phyloP scores from a whole-genome alignment of 2,888 invertebrate genomes.

The Lasioglossum leucozonium region DNA sequence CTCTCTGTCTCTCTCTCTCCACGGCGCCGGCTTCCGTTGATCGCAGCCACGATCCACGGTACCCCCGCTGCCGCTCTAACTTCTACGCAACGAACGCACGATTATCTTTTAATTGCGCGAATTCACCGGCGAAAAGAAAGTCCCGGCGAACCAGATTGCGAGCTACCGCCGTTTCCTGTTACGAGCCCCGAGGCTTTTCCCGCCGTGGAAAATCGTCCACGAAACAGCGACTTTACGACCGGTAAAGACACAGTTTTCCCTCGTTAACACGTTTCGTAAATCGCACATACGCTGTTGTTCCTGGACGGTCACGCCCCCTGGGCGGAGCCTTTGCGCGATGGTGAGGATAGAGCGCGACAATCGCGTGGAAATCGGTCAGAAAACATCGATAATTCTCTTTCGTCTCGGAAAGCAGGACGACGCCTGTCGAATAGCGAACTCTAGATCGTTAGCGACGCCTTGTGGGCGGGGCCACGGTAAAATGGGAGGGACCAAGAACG shows the following conservation, averaged over 20 bases:
- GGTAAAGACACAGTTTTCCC: neutral
- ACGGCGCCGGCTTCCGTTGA: constrained; percentile 62
- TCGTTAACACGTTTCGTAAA: neutral
- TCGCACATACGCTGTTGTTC: neutral
- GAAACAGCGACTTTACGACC: neutral
- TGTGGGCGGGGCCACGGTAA: neutral
- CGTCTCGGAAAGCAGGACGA: neutral
- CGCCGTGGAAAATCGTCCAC: neutral
- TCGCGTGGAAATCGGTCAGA: too few species aligned
- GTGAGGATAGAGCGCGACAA: neutral
- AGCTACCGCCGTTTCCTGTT: neutral
- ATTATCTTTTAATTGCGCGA: constrained; percentile 50
- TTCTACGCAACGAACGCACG: constrained; percentile 27
- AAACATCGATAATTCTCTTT: too few species aligned
- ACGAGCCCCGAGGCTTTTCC: neutral
- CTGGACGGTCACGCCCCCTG: neutral
- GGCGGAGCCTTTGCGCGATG: neutral
- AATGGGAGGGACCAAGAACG: neutral
- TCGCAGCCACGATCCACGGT: constrained; percentile 40
- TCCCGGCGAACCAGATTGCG: neutral
- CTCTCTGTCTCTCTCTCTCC: constrained; percentile 23
- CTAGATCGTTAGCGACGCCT: neutral
- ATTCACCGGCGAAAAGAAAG: constrained; percentile 47
- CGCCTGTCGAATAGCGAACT: neutral
- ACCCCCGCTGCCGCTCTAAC: constrained; percentile 12